phyloP scores from a whole-genome alignment of 1,140 invertebrate genomes.

The Heliconius hermathena region DNA sequence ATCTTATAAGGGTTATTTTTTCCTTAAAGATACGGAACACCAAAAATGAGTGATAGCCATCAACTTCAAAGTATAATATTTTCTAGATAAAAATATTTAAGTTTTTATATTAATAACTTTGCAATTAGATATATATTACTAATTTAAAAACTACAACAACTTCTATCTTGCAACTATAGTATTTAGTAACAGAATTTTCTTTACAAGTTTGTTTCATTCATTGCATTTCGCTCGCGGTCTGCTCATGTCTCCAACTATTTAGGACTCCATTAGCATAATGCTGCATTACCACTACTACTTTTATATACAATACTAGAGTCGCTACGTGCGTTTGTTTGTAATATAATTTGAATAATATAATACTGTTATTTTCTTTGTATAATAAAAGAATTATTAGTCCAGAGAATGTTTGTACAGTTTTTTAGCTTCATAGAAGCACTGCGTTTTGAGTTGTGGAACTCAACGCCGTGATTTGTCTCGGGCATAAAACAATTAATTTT shows the following conservation, averaged over 20 bases:
- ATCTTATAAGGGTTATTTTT: no score
- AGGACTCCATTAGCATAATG: conserved; percentile 27
- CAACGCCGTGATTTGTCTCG: no score
- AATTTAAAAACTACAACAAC: background rate
- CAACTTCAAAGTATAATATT: no score
- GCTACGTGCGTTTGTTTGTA: conserved; percentile 16
- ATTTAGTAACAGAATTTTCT: background rate
- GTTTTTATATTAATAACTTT: no score
- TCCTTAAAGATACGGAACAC: no score
- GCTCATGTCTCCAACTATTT: conserved; percentile 16
- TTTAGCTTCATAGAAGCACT: no score
- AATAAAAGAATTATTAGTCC: background rate
- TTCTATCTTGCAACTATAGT: background rate
- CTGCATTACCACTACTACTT: conserved; percentile 21
- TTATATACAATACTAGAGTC: background rate
- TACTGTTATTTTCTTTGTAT: background rate
- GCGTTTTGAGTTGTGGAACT: no score
- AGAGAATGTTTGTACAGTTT: no score
- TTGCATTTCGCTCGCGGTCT: background rate
- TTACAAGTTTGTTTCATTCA: background rate
- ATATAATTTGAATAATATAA: conserved; percentile 18
- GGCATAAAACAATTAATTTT: no score
- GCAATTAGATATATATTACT: no score
- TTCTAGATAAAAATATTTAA: no score
- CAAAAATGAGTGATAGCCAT: no score